Percentiles rank a stretch among this genome's conserved stretches.
Conservation (phyloP, 2,797 vertebrate species). For the Tenualosa ilisha region DNA sequence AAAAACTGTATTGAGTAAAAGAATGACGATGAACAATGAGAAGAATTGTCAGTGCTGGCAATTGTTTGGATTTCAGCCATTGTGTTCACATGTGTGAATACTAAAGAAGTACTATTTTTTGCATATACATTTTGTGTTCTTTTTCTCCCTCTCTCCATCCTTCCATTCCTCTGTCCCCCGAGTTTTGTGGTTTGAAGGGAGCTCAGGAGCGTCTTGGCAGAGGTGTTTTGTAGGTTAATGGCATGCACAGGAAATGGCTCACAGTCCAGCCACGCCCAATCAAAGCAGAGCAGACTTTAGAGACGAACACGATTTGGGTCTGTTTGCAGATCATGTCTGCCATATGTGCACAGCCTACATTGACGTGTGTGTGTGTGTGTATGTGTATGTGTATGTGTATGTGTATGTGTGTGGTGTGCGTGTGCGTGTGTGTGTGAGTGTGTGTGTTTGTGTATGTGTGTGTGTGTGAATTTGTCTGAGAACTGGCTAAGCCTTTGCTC, state of each 20-base stretch:
- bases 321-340: neutral
- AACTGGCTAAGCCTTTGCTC: neutral
- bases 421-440: neutral
- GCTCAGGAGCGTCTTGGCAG: constrained; percentile 54
- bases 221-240: constrained; percentile 68
- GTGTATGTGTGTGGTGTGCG: neutral
- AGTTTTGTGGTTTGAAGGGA: constrained; percentile 48
- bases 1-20: neutral
- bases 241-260: constrained; percentile 66
- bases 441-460: too few relatives aligned
- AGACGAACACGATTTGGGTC: neutral
- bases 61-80: neutral
- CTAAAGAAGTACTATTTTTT: neutral
- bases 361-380: neutral
- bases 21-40: neutral
- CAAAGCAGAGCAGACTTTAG: neutral
- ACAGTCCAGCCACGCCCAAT: constrained; percentile 49
- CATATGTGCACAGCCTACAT: neutral
- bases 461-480: too few relatives aligned
- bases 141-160: constrained; percentile 30
- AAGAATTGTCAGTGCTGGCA: neutral
- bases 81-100: neutral
- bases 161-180: constrained; percentile 33
- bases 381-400: constrained; percentile 1
- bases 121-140: constrained; percentile 19